phyloP scores from a whole-genome alignment of 2,113 vertebrate genomes.

The Hippocampus abdominalis region DNA sequence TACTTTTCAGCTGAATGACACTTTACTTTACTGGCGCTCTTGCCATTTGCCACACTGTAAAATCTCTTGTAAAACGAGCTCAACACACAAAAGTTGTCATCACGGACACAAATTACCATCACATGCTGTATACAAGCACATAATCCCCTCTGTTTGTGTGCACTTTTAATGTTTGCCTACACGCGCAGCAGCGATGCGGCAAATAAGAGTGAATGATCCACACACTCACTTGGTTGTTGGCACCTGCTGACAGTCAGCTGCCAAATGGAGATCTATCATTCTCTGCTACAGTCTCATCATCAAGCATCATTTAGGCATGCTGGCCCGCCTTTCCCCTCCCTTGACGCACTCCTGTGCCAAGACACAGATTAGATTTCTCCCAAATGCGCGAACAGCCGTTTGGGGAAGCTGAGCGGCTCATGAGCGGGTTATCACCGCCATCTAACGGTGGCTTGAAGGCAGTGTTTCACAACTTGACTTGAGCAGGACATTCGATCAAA shows the following conservation, averaged over 20 bases:
- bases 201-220: slow-evolving; percentile 44
- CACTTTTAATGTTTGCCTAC: slow-evolving; percentile 21
- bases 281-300: slow-evolving; percentile 59
- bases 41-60: slow-evolving; percentile 60
- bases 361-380: slow-evolving; percentile 42
- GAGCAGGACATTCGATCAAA: background rate
- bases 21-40: slow-evolving; percentile 63
- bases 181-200: slow-evolving; percentile 27
- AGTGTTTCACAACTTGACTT: background rate
- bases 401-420: slow-evolving; percentile 16
- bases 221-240: slow-evolving; percentile 48
- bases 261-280: slow-evolving; percentile 59
- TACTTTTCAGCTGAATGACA: slow-evolving; percentile 42
- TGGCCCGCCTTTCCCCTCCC: slow-evolving; percentile 46
- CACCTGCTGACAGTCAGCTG: slow-evolving; percentile 60
- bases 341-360: slow-evolving; percentile 41
- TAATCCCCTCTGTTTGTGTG: slow-evolving; percentile 42
- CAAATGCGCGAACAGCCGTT: slow-evolving; percentile 29
- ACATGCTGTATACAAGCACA: slow-evolving; percentile 25
- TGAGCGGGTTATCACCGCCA: slow-evolving; percentile 48
- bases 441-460: slow-evolving; percentile 44
- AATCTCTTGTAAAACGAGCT: slow-evolving; percentile 51
- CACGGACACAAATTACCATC: slow-evolving; percentile 21
- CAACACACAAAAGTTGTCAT: slow-evolving; percentile 13
- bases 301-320: slow-evolving; percentile 54